Percentiles rank a stretch among this genome's conserved stretches.
Evolutionary conservation across 1,140 invertebrate genomes (phyloP).

Genomic region (Notospermus geniculatus): DNA sequence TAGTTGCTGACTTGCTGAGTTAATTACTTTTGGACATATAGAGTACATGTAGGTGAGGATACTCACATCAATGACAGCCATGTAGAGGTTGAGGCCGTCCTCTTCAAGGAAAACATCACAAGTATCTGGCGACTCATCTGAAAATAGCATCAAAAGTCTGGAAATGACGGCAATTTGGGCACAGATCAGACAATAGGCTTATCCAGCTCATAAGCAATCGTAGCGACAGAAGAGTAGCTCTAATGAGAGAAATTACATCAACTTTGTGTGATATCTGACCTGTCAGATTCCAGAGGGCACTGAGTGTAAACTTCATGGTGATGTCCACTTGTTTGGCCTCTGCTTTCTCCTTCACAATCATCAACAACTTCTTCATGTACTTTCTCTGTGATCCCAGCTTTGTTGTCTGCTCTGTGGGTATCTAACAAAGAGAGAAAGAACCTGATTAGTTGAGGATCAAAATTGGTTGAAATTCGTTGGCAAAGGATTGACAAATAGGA

Average conservation of each 20-base stretch:
- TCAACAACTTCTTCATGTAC: conserved; percentile 74
- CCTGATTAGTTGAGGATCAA: no score
- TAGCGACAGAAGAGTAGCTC: not conserved
- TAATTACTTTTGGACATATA: no score
- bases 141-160: no score
- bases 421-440: conserved; percentile 57
- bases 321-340: conserved; percentile 64
- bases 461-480: no score
- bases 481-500: no score
- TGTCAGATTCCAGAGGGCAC: conserved; percentile 81
- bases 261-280: conserved; percentile 34
- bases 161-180: no score
- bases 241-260: no score
- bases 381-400: conserved; percentile 67
- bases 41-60: no score
- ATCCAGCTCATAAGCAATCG: conserved; percentile 4
- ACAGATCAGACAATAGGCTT: not conserved
- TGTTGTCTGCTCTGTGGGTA: conserved; percentile 73
- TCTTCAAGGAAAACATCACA: conserved; percentile 72
- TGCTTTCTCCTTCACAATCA: conserved; percentile 68
- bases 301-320: conserved; percentile 77
- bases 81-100: conserved; percentile 69
- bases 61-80: conserved; percentile 64
- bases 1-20: no score
- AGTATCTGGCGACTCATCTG: conserved; percentile 64